These are phyloP conservation scores for Panthera leo DNA, from an alignment of 2,113 vertebrate species.

Conservation along the genomic window DNA sequence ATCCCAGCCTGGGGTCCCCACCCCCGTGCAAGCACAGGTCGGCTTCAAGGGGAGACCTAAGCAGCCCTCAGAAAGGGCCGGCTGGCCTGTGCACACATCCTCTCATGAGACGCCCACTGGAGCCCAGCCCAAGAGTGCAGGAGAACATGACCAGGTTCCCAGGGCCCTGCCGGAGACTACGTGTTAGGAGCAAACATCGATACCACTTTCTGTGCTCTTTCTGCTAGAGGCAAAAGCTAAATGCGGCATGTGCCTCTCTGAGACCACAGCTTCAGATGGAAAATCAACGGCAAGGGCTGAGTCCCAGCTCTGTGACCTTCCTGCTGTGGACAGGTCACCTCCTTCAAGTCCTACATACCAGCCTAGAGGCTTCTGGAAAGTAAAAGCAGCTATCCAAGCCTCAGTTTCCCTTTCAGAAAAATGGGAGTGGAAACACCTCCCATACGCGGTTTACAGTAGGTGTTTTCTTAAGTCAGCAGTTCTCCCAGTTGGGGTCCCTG, in stretches of 20 bases:
- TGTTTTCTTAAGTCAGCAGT: not conserved
- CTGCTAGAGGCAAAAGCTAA: not conserved
- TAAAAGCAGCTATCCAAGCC: not conserved
- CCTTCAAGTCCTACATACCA: not conserved
- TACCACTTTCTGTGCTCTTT: not conserved
- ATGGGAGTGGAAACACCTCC: not conserved
- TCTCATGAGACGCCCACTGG: no score
- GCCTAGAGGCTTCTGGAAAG: not conserved
- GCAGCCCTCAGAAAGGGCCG: not conserved
- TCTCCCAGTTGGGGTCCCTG: not conserved
- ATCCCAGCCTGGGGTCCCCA: not conserved
- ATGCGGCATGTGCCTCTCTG: no score
- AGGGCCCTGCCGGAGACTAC: not conserved
- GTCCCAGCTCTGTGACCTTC: not conserved
- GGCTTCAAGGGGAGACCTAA: not conserved
- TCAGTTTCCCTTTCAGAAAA: not conserved
- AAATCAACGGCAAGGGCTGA: not conserved
- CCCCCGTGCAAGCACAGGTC: accelerated
- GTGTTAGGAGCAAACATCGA: accelerated
- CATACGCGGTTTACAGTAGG: not conserved
- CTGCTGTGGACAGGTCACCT: not conserved
- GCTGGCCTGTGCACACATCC: not conserved
- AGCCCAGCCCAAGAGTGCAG: accelerated
- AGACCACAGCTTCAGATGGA: not conserved
- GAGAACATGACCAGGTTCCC: accelerated